These are phyloP conservation scores for Drosophila ambigua DNA, from an alignment of 1,140 invertebrate genomes.

Conservation along the genomic window DNA sequence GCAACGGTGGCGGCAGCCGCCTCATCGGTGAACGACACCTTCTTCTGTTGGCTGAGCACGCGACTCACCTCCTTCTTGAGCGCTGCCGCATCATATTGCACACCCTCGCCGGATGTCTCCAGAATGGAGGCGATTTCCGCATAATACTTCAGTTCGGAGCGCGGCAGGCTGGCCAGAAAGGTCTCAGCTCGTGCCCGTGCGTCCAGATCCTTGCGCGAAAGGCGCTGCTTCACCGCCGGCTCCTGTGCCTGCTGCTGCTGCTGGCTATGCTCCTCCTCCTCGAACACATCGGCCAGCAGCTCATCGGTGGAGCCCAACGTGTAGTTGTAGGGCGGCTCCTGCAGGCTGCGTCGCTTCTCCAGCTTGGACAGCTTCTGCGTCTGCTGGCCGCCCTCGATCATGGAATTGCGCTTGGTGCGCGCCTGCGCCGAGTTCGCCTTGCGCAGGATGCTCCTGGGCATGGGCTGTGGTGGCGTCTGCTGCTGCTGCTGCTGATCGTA, in stretches of 20 bases:
- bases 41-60: conserved; percentile 87
- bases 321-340: conserved; percentile 89
- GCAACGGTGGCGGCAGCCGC: conserved; percentile 61
- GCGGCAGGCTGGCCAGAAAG: conserved; percentile 76
- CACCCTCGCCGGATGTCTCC: conserved; percentile 87
- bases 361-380: conserved; percentile 85
- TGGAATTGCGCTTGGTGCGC: conserved; percentile 89
- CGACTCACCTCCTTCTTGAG: conserved; percentile 88
- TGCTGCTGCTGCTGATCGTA: conserved; percentile 88
- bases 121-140: conserved; percentile 87
- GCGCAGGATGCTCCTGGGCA: conserved; percentile 83
- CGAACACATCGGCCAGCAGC: conserved; percentile 85
- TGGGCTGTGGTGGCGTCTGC: conserved; percentile 85
- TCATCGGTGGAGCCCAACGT: conserved; percentile 85
- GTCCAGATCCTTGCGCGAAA: conserved; percentile 84
- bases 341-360: conserved; percentile 88
- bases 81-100: conserved; percentile 88
- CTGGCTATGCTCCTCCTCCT: conserved; percentile 85
- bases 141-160: conserved; percentile 83
- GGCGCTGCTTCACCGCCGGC: conserved; percentile 84
- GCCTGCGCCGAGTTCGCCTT: conserved; percentile 74
- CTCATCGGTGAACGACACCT: conserved; percentile 85
- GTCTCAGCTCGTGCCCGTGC: conserved; percentile 76
- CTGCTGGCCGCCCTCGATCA: conserved; percentile 91
- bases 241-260: conserved; percentile 45